These are phyloP conservation scores for Stegophylla sp. DNA, from an alignment of 2,888 invertebrate species.

Conservation along the genomic window DNA sequence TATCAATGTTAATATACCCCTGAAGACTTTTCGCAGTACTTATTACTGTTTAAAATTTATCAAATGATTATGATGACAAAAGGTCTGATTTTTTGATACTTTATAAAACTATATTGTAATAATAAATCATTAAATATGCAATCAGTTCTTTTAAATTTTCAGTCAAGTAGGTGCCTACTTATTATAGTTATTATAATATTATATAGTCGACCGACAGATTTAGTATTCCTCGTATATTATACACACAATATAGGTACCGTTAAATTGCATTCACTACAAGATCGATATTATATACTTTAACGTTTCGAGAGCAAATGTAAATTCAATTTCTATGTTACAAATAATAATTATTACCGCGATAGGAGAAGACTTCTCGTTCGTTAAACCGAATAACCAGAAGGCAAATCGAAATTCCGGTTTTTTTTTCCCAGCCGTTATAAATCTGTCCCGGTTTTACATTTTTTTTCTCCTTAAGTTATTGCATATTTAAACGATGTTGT, in stretches of 20 bases:
- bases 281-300: constrained; percentile 9
- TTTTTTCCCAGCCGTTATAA: constrained; percentile 31
- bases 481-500: constrained; percentile 36
- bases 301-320: constrained; percentile 20
- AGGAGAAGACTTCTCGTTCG: constrained; percentile 36
- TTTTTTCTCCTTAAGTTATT: constrained; percentile 29
- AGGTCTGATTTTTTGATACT: too few relatives aligned
- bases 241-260: too few relatives aligned
- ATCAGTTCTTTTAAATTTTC: background rate
- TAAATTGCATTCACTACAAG: constrained; percentile 21
- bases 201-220: background rate
- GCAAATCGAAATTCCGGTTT: constrained; percentile 50
- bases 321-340: constrained; percentile 37
- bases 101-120: too few relatives aligned
- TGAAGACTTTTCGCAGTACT: too few relatives aligned
- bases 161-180: background rate
- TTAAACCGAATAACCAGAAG: constrained; percentile 8
- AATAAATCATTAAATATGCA: too few relatives aligned
- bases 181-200: background rate
- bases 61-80: too few relatives aligned
- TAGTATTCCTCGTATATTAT: background rate
- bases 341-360: constrained; percentile 19
- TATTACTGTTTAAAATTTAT: too few relatives aligned
- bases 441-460: constrained; percentile 10
- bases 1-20: too few relatives aligned